Base-by-base conservation (phyloP, 2,888 invertebrate genomes). In the Ormyrus rosae region DNA sequence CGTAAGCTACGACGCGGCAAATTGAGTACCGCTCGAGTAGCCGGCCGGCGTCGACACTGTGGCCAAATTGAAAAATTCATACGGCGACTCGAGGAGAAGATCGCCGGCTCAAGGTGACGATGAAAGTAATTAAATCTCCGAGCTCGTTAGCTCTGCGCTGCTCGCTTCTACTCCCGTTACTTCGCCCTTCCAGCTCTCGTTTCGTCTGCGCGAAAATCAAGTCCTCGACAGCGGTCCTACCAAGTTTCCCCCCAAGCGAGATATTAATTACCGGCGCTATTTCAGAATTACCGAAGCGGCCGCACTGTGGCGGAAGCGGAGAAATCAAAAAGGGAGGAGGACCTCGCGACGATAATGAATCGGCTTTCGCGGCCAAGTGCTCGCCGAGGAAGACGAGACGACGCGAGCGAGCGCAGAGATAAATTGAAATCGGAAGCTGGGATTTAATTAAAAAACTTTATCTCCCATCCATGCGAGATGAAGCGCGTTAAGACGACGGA, bases 371-470 rank as follows among this genome's bases (percentile, higher is more conserved):
- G 81, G 65, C 78, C 82, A 73, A 73, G 61, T 79, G 64, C 64
- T 58, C 63, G 11, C 48, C 53, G 75, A 81, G 80, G 63, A 65
- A 64, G 69, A 77, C 55, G 46, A 64, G 51, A 50, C 45, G 53
- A 5, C 19, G 55, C 19, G 60, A 11, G 78, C 81, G 81, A 78
- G 81, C 83, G 85, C 84, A 85, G 86, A 87, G 88, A 88, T 87
- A 87, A 89, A 89, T 89, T 88, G 86, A 86, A 89, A 89, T 87
- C 86, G 86, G 86, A 87, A 86, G 86, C 86, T 84, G 78, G 84
- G 85, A 86, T 88, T 89, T 89, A 89, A 89, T 89, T 89, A 88
- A 89, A 89, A 88, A 88, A 88, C 87, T 89, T 87, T 83, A 84
- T 83, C 83, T 83, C 69, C 58, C 72, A 51, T 68, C 76, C 74